Percentiles rank a stretch among this genome's conserved stretches.
Conservation (phyloP, 2,113 vertebrate genomes). For the Struthidea cinerea region DNA sequence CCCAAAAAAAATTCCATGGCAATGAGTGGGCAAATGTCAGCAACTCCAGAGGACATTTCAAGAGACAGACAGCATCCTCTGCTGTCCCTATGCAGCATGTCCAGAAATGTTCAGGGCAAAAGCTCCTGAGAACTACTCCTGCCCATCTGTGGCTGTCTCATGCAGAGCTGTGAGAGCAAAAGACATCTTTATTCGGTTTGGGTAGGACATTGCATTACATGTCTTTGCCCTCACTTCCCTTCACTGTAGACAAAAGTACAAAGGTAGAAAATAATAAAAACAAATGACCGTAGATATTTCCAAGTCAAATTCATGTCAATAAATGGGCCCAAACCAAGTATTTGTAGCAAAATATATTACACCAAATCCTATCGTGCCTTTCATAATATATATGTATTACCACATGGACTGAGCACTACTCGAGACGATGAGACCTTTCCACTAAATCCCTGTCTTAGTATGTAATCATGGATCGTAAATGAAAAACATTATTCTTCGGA, state of each 20-base stretch:
- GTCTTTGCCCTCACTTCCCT: background rate
- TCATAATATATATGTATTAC: background rate
- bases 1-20: background rate
- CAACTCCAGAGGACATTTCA: rapidly evolving
- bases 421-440: background rate
- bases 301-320: background rate
- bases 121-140: background rate
- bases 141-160: background rate
- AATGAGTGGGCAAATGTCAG: background rate
- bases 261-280: background rate
- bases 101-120: background rate
- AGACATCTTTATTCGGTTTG: background rate
- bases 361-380: background rate
- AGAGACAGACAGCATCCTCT: background rate
- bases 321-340: background rate
- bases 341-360: background rate
- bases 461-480: background rate
- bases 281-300: background rate
- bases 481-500: background rate
- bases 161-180: background rate
- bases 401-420: background rate
- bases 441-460: background rate
- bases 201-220: background rate
- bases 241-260: background rate
- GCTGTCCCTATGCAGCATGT: background rate